Conservation (phyloP, 64 coral and sea anemone species). For the Montipora efflorescens region DNA sequence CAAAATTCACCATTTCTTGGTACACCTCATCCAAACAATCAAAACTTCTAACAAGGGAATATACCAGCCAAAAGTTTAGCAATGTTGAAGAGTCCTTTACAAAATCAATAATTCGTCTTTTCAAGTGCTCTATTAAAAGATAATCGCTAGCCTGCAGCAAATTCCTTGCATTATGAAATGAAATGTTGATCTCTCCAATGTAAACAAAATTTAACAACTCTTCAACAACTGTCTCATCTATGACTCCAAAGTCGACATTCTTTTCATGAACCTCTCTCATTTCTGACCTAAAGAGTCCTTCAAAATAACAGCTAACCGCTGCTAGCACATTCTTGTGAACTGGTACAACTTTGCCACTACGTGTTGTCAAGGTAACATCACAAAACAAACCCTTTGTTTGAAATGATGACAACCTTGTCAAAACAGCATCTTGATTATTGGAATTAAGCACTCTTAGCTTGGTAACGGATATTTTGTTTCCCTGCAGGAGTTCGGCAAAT, state of each 20-base stretch:
- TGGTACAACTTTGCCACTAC: conserved; percentile 23
- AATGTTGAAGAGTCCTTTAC: conserved; percentile 2
- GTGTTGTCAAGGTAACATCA: conserved; percentile 30
- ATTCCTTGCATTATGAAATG: conserved; percentile 24
- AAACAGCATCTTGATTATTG: not conserved
- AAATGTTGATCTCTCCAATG: conserved; percentile 23
- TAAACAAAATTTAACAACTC: conserved; percentile 37
- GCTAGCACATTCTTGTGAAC: conserved; percentile 43
- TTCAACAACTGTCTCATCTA: conserved; percentile 37
- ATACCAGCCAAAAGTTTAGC: conserved; percentile 21
- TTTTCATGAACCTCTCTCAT: conserved; percentile 42
- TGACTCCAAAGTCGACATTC: conserved; percentile 42
- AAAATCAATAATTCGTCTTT: conserved; percentile 50
- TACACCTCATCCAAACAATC: conserved; percentile 37
- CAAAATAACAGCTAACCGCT: conserved; percentile 41
- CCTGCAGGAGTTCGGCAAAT: not conserved
- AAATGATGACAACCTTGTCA: conserved; percentile 11
- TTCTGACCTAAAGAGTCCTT: conserved; percentile 40
- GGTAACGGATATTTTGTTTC: not conserved
- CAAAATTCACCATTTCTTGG: conserved; percentile 38
- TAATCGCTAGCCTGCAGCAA: conserved; percentile 49
- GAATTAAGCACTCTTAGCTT: conserved; percentile 14
- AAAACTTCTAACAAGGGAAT: conserved; percentile 46
- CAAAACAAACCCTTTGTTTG: conserved; percentile 3
- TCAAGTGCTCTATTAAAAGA: conserved; percentile 42